Percentiles rank a stretch among this genome's conserved stretches.
phyloP scores from a whole-genome alignment of 1,140 invertebrate genomes.

The Diabrotica virgifera region DNA sequence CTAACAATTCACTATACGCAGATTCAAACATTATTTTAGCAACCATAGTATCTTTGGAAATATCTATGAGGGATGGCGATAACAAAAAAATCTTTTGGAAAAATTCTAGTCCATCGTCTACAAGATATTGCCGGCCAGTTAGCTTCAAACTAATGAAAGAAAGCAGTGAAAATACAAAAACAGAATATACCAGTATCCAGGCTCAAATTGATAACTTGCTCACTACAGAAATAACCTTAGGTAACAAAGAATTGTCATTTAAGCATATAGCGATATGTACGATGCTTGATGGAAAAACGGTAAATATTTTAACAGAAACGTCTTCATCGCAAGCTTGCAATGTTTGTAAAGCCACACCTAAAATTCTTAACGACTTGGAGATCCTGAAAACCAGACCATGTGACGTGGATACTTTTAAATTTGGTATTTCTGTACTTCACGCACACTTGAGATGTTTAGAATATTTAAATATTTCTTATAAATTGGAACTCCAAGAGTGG shows the following conservation, averaged over 20 bases:
- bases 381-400: not conserved
- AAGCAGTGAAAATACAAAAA: too few relatives aligned
- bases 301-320: constrained; percentile 14
- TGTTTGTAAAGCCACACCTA: constrained; percentile 17
- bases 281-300: constrained; percentile 18
- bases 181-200: too few relatives aligned
- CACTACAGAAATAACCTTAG: not conserved
- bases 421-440: constrained; percentile 15
- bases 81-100: too few relatives aligned
- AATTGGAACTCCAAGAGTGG: constrained; percentile 15
- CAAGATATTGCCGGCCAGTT: too few relatives aligned
- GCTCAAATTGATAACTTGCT: too few relatives aligned
- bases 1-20: too few relatives aligned
- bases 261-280: constrained; percentile 18
- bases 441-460: constrained; percentile 13
- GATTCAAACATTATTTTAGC: too few relatives aligned
- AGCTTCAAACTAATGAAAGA: too few relatives aligned
- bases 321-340: constrained; percentile 6
- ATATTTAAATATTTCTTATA: constrained; percentile 18
- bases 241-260: constrained; percentile 8
- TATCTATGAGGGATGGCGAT: too few relatives aligned
- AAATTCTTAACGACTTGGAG: constrained; percentile 15
- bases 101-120: too few relatives aligned
- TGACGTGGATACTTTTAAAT: constrained; percentile 11
- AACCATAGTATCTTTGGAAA: too few relatives aligned